Evolutionary conservation across 2,797 vertebrate species (phyloP).

Genomic region (Caiman crocodilus): DNA sequence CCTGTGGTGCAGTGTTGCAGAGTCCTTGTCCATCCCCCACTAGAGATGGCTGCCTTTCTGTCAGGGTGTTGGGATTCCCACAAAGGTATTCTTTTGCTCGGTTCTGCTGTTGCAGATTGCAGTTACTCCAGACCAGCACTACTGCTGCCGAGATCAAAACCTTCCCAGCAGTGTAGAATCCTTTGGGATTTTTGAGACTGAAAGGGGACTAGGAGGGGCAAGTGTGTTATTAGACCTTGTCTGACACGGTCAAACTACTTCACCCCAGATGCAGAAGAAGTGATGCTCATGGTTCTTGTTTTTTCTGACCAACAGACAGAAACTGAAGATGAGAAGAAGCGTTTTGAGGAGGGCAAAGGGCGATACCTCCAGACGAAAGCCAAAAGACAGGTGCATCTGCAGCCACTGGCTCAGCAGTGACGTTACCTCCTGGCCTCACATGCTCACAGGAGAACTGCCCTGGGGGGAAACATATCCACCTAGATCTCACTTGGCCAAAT

Average conservation of each 20-base stretch:
- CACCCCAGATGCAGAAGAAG: background rate
- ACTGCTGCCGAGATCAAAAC: background rate
- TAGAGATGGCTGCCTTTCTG: too few species aligned
- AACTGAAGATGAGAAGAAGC: conserved; percentile 90
- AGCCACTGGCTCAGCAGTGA: conserved; percentile 79
- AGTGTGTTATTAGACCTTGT: background rate
- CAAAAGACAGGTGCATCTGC: conserved; percentile 84
- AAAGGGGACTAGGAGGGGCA: background rate
- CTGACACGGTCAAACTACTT: background rate
- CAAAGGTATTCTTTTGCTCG: background rate
- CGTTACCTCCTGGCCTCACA: background rate
- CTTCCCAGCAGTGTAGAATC: background rate
- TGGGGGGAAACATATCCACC: background rate
- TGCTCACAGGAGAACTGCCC: background rate
- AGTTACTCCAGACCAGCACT: background rate
- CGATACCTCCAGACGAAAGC: conserved; percentile 94
- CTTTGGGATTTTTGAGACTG: too few species aligned
- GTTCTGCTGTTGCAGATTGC: background rate
- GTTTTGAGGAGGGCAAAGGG: conserved; percentile 91
- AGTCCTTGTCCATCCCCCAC: too few species aligned
- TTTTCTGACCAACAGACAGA: conserved; percentile 81
- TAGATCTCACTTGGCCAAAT: conserved; percentile 25
- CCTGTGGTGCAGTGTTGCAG: too few species aligned
- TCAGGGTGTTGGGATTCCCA: background rate
- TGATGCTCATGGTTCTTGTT: accelerated